Evolutionary conservation across 2,888 invertebrate genomes (phyloP).

Genomic region (Caenorhabditis virilis): DNA sequence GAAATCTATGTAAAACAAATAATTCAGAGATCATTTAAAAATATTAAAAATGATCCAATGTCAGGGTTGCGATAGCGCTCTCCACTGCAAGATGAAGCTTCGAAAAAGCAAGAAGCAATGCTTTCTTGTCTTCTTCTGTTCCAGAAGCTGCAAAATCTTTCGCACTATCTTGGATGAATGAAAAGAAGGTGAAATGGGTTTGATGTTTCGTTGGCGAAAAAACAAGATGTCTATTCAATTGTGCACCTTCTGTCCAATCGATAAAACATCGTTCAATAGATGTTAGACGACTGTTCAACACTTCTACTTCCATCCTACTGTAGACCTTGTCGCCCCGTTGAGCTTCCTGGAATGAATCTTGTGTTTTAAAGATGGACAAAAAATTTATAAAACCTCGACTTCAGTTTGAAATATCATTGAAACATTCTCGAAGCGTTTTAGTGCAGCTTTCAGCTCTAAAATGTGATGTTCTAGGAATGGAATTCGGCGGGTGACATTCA

Average conservation of each 20-base stretch:
- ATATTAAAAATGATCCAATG: no score
- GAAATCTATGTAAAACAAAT: no score
- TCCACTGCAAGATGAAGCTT: slow-evolving; percentile 54
- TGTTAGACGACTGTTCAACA: slow-evolving; percentile 2
- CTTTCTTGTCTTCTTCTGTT: slow-evolving; percentile 7
- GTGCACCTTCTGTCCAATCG: slow-evolving; percentile 3
- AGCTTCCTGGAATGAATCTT: slow-evolving; percentile 3
- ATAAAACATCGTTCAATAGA: slow-evolving; percentile 11
- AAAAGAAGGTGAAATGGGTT: slow-evolving; percentile 20
- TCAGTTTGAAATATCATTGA: slow-evolving; percentile 16
- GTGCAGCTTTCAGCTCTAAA: slow-evolving; percentile 23
- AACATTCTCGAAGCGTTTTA: slow-evolving; percentile 14
- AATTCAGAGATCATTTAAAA: no score
- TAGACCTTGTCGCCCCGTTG: neutral
- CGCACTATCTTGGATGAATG: slow-evolving; percentile 50
- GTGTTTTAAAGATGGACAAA: no score
- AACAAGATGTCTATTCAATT: slow-evolving; percentile 12
- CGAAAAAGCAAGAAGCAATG: slow-evolving; percentile 32
- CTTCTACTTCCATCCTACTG: neutral
- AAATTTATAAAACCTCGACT: no score
- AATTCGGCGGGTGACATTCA: slow-evolving; percentile 17
- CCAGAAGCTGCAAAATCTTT: slow-evolving; percentile 16
- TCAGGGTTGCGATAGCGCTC: slow-evolving; percentile 46
- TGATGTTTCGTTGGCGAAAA: slow-evolving; percentile 29
- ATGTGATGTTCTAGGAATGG: slow-evolving; percentile 20